These are phyloP conservation scores for Thalassaphorura encarpata DNA, from an alignment of 1,140 invertebrate genomes.

Conservation along the genomic window DNA sequence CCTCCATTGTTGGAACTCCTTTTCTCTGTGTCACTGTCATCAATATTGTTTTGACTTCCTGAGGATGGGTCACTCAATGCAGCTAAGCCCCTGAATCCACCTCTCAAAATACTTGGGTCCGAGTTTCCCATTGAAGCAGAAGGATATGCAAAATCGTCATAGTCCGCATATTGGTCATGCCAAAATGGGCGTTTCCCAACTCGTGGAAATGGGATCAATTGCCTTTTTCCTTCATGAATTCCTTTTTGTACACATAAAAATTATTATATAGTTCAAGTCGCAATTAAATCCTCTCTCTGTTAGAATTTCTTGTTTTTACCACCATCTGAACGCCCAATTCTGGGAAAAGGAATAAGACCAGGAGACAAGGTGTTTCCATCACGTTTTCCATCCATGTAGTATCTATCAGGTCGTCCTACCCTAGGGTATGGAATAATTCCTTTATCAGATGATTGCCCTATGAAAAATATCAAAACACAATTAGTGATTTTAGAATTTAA, in stretches of 20 bases:
- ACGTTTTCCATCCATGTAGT: constrained; percentile 20
- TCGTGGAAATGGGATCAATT: constrained; percentile 31
- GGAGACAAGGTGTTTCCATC: constrained; percentile 17
- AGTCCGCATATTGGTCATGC: constrained; percentile 23
- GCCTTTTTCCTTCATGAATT: constrained; percentile 26
- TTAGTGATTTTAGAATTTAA: neutral
- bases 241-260: constrained; percentile 9
- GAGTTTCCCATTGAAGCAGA: neutral
- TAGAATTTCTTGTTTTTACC: neutral
- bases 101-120: too few relatives aligned
- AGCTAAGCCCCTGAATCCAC: neutral
- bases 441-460: constrained; percentile 21
- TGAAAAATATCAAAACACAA: neutral
- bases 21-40: constrained; percentile 20
- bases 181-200: constrained; percentile 27
- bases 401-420: constrained; percentile 19
- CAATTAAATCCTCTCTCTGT: neutral
- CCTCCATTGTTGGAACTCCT: constrained; percentile 8
- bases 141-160: constrained; percentile 22
- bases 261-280: neutral
- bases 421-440: constrained; percentile 31
- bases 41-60: neutral
- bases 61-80: neutral
- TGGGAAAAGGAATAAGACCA: constrained; percentile 30
- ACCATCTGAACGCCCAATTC: constrained; percentile 24